A percentile compares a stretch with the other conserved stretches of the same genome.
Conservation (phyloP, 2,797 vertebrate species). For the Dermochelys coriacea region DNA sequence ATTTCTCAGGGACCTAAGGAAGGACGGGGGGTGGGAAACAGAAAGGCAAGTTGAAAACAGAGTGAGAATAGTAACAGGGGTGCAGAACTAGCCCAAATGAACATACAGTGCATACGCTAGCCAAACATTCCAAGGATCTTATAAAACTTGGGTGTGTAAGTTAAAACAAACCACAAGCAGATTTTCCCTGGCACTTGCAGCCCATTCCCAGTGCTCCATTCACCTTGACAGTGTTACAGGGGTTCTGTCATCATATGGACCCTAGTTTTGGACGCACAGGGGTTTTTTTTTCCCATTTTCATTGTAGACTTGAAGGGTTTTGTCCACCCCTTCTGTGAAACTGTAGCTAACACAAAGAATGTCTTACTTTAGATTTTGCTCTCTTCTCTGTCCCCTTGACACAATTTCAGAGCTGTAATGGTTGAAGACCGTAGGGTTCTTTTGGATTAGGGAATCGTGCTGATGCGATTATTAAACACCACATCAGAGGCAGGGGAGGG, state of each 20-base stretch:
- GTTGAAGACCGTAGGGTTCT: rapidly evolving
- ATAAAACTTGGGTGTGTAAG: not conserved
- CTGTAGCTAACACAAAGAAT: not conserved
- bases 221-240: not conserved
- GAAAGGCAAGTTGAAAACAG: no score
- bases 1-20: not conserved
- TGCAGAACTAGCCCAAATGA: not conserved
- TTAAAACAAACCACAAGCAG: not conserved
- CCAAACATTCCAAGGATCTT: not conserved
- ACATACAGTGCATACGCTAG: not conserved
- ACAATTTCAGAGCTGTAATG: not conserved
- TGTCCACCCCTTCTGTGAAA: not conserved
- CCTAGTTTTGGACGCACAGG: not conserved
- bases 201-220: not conserved
- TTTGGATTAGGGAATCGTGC: not conserved
- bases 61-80: not conserved
- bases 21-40: not conserved
- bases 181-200: not conserved
- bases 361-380: not conserved
- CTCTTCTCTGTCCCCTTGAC: rapidly evolving
- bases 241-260: not conserved
- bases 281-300: not conserved
- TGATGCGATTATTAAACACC: not conserved
- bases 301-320: not conserved
- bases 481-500: not conserved